Evolutionary conservation across 2,888 invertebrate genomes (phyloP), one percentile per base, ranked within the genome.

Genomic region (Torymus auratus): DNA sequence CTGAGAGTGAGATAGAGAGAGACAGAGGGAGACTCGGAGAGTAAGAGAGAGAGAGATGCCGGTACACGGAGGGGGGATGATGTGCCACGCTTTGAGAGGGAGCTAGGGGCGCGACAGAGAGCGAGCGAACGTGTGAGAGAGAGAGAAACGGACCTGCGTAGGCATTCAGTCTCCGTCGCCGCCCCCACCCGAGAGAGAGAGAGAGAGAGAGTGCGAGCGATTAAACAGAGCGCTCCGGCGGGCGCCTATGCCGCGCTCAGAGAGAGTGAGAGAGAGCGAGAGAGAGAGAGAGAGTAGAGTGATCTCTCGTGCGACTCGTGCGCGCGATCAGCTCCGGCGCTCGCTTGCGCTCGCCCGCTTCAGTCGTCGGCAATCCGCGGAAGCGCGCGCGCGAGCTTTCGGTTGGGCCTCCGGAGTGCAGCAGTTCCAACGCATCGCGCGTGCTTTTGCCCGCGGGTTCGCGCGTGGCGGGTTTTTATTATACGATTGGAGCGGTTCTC

Each of bases 271-370:
- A 41, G 70, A 28, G n/a, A n/a, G 20, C 20, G 20, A 1, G n/a
- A 65, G 53, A 62, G 58, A 20, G 50, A 60, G 53, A 23, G 53
- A 41, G 70, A 10, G 23, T n/a, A 50, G 72, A 67, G 67, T 78
- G 72, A 74, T 74, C 74, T 69, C 69, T 73, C 61, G 68, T 62
- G 23, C 41, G 68, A 67, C 67, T 73, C 62, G 72, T 62, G 69
- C 69, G 69, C 55, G 74, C 56, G 74, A 79, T 79, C 80, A 71
- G 80, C 61, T 74, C 60, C 41, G 41, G 20, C 64, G 41, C 41
- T 41, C 55, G 64, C 55, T 61, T 10, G n/a, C 13, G 64, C 52
- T 58, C 53, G 28, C 53, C 15, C 20, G 64, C 71, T 67, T 76
- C 71, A 75, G 75, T 75, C 75, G 61, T 68, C 53, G 72, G 61